phyloP scores from a whole-genome alignment of 2,113 vertebrate genomes.

The Chinchilla lanigera region DNA sequence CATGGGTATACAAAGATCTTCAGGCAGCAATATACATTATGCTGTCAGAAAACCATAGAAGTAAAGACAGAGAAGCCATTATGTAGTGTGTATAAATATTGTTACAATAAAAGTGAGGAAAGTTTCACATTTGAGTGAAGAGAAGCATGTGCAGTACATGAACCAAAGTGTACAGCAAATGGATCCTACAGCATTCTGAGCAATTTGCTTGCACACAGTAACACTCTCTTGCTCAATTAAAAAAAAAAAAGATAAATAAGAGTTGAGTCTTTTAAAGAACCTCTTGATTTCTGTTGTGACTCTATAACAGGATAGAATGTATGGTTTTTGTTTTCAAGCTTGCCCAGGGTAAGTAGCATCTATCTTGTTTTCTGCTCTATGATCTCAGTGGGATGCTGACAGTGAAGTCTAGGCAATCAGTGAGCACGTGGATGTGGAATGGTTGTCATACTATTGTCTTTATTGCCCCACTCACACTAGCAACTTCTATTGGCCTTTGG shows the following conservation, averaged over 20 bases:
- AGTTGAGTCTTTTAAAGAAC: not conserved
- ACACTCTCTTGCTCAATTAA: not conserved
- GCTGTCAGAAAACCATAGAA: not conserved
- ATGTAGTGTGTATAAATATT: not conserved
- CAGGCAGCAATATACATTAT: not conserved
- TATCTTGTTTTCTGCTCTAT: not conserved
- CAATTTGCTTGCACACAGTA: not conserved
- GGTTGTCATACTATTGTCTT: constrained; percentile 50
- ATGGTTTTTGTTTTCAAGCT: constrained; percentile 41
- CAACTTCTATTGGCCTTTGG: not conserved
- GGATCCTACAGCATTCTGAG: not conserved
- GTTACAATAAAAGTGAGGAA: not conserved
- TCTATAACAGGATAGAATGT: constrained; percentile 4
- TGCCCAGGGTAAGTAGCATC: not conserved
- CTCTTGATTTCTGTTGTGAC: not conserved
- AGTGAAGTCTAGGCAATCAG: not conserved
- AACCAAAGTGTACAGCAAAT: not conserved
- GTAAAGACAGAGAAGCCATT: not conserved
- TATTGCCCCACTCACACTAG: not conserved
- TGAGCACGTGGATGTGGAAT: constrained; percentile 28
- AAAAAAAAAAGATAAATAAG: not conserved
- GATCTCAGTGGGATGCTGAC: constrained; percentile 30
- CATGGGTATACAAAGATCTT: not conserved
- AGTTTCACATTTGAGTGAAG: not conserved
- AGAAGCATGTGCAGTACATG: not conserved